phyloP scores from a whole-genome alignment of 2,888 invertebrate species.

The Hydropsyche betteni region DNA sequence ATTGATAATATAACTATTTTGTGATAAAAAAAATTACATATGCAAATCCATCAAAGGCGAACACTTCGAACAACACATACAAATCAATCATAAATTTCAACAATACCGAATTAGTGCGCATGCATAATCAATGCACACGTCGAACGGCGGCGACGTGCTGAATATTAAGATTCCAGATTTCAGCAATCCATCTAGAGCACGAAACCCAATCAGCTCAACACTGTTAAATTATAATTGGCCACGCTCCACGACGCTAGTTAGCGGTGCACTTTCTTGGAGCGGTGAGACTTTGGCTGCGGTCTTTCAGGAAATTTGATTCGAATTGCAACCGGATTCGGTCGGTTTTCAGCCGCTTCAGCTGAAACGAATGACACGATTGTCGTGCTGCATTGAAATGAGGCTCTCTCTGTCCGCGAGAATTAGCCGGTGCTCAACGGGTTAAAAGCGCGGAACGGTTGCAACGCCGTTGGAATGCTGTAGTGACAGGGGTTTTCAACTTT shows the following conservation, averaged over 20 bases:
- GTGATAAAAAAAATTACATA: too few species aligned
- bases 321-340: neutral
- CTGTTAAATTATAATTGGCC: neutral
- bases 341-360: neutral
- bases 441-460: conserved; percentile 9
- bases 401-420: neutral
- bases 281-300: neutral
- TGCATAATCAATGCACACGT: too few species aligned
- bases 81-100: too few species aligned
- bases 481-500: neutral
- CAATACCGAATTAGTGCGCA: too few species aligned
- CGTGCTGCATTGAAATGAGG: conserved; percentile 15
- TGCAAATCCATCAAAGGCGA: too few species aligned
- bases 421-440: conserved; percentile 14
- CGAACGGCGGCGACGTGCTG: too few species aligned
- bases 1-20: too few species aligned
- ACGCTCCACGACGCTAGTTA: neutral
- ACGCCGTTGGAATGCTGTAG: conserved; percentile 7
- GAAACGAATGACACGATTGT: neutral
- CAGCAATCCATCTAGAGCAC: too few species aligned
- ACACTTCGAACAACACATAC: too few species aligned
- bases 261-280: neutral
- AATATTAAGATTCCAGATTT: too few species aligned
- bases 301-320: neutral
- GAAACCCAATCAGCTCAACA: too few species aligned